A percentile compares a stretch with the other conserved stretches of the same genome.
Evolutionary conservation across 2,888 invertebrate genomes (phyloP).

Genomic region (Poecilus cupreus): DNA sequence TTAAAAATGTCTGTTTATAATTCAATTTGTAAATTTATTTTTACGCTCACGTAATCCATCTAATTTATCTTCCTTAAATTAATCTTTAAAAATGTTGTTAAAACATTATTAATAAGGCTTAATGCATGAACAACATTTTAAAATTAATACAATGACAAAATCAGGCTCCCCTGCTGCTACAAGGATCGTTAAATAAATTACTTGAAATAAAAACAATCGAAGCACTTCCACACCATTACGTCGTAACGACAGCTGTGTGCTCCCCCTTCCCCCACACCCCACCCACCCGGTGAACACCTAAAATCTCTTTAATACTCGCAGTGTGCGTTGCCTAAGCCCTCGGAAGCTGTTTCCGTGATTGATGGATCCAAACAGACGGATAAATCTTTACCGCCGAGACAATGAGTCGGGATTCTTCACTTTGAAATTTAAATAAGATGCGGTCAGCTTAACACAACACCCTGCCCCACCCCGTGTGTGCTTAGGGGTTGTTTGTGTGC

Average conservation of each 20-base stretch:
- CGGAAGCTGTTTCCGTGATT: conserved; percentile 50
- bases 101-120: neutral
- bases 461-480: neutral
- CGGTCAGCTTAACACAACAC: conserved; percentile 16
- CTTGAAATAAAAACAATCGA: conserved; percentile 47
- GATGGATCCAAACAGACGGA: conserved; percentile 53
- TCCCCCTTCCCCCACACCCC: neutral
- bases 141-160: neutral
- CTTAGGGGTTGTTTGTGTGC: neutral
- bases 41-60: neutral
- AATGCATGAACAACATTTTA: no score
- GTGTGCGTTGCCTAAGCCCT: conserved; percentile 45
- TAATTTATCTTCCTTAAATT: neutral
- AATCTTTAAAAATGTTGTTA: neutral
- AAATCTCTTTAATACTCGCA: conserved; percentile 53
- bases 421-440: conserved; percentile 48
- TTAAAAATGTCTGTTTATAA: neutral
- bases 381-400: conserved; percentile 31
- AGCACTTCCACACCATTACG: conserved; percentile 44
- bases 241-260: conserved; percentile 50
- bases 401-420: conserved; percentile 5
- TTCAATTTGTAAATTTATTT: conserved; percentile 1
- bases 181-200: conserved; percentile 38
- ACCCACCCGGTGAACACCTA: conserved; percentile 27
- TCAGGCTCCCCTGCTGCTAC: neutral